These are phyloP conservation scores for Varanus salvator DNA, from an alignment of 2,113 vertebrate species.

Conservation along the genomic window DNA sequence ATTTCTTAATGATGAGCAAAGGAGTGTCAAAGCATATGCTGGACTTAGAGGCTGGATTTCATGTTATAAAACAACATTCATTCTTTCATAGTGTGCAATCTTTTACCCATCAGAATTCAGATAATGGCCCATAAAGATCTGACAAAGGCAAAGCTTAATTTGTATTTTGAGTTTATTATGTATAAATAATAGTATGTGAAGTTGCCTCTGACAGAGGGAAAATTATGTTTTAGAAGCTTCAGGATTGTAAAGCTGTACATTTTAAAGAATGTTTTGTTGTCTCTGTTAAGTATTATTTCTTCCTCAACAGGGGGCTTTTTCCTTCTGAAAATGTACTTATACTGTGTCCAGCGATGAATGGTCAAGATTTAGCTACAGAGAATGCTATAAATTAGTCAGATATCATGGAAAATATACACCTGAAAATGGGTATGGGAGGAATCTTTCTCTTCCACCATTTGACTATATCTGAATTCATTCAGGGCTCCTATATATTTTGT, in stretches of 20 bases:
- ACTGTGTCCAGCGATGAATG: not conserved
- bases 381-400: not conserved
- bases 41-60: not conserved
- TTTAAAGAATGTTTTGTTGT: not conserved
- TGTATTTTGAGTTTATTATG: not conserved
- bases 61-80: not conserved
- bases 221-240: not conserved
- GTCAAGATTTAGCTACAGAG: not conserved
- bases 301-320: slow-evolving; percentile 1
- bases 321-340: slow-evolving; percentile 4
- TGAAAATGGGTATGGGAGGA: not conserved
- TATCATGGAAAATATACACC: not conserved
- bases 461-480: not conserved
- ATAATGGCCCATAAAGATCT: not conserved
- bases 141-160: not conserved
- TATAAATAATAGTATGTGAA: not conserved
- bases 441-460: not conserved
- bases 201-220: not conserved
- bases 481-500: not conserved
- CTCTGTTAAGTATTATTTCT: not conserved
- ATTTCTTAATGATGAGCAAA: not conserved
- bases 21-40: not conserved
- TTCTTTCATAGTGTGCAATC: not conserved
- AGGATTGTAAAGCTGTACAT: not conserved
- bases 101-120: not conserved